Base-by-base conservation (phyloP, 1,140 invertebrate genomes). In the Brachionus paranguensis region DNA sequence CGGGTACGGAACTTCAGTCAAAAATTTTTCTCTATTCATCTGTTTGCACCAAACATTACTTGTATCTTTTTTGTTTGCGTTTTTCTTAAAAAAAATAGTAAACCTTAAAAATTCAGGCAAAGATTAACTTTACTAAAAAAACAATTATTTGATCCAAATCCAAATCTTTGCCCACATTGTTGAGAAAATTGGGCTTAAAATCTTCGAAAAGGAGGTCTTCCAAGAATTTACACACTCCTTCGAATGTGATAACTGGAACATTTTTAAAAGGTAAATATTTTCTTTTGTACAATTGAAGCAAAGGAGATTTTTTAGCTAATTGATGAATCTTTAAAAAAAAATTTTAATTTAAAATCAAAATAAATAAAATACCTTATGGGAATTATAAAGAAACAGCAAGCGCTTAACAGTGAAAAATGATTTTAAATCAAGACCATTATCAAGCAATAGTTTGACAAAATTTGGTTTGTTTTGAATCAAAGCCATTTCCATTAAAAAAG, bases 351-450 rank as follows among this genome's bases (percentile, higher is more conserved):
- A 37, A 14, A 33, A 20, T 24, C 3, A 37, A 68, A 14, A 29
- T n/a, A 68, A 68, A 3, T 37, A 33, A 68, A 70, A 14, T 65
- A 74, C 53, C 85, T 87, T 86, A 84, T 88, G 88, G 85, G 87
- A 86, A 65, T 85, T 86, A 84, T 89, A 89, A 1, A 89, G 85
- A 76, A 88, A 87, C 91, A 99, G 96, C 14, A 99, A 91, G 41
- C 96, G 91, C 17, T 94, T 93, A 87, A 98, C 96, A 20, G 96
- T 97, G 24, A 99, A 91, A 89, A 99, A 99, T 89, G 96, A 96
- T 85, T 94, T 92, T 95, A 99, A 98, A 85, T 95, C 96, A 20
- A 99, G 95, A 14, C 97, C 97, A 88, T 98, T 97, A 89, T 99
- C 96, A 4, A 98, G 90, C 3, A 98, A 91, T 17, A 98, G 90